Base-by-base conservation (phyloP, 2,797 vertebrate species). In the Ibycter americanus region DNA sequence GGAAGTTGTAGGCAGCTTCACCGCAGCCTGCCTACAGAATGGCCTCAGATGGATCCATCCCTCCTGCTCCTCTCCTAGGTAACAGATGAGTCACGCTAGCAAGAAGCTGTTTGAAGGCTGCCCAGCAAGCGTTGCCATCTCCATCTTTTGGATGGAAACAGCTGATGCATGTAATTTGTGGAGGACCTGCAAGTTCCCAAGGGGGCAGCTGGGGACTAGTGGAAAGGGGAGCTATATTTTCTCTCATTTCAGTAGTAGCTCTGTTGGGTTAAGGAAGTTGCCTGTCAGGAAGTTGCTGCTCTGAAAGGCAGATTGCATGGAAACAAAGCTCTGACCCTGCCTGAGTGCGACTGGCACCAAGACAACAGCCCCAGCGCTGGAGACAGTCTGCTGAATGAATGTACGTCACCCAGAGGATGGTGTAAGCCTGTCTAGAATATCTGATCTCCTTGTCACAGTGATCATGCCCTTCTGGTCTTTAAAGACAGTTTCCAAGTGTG, bases 41-140 rank as follows among this genome's bases (percentile, higher is more conserved):
- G 63, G 82, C 77, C 79, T 96, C 89, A 63, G 74, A 89, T 74
- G 89, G 74, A 95, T 78, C 87, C 65, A 31, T 92, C 38, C 79
- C 56, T 95, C 72, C 72, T 56, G 78, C 61, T 96, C 56, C 67
- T 97, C 96, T 96, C 96, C 95, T 93, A 92, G 94, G 92, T 91
- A 94, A 96, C 89, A 92, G 81, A 94, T 96, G 96, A 97, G 71
- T 96, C 96, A 96, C 2, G 1, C 56, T 81, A 51, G 67, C 52
- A 61, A 78, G 91, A 80, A 81, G 49, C 82, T 78, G 78, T 93
- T 91, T 80, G 95, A 94, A 83, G 74, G 82, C 79, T 94, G 86
- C 86, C 91, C 68, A 49, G 65, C 12, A 27, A 70, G 68, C 12
- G 2, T 67, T 89, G 58, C 81, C 36, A 9, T 86, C 78, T 94